These are phyloP conservation scores for Lucilia cuprina DNA, from an alignment of 1,140 invertebrate species.

Conservation along the genomic window DNA sequence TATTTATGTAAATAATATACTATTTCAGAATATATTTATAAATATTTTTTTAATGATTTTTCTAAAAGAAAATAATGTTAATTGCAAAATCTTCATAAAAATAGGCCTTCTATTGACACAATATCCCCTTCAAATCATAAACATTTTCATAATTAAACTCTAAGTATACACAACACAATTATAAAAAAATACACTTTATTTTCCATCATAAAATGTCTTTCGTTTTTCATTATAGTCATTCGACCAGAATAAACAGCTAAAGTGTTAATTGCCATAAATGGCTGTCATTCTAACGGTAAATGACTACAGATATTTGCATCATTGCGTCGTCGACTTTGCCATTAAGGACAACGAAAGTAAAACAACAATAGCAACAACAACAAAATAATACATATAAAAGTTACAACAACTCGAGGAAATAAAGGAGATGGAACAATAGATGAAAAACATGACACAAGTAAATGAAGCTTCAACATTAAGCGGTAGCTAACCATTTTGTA, in stretches of 20 bases:
- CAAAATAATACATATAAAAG: conserved; percentile 6
- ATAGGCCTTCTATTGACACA: too few species aligned
- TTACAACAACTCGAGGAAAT: background rate
- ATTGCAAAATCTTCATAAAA: too few species aligned
- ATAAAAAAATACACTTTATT: background rate
- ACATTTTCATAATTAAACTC: too few species aligned
- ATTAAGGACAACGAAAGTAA: conserved; percentile 16
- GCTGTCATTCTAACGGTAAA: conserved; percentile 63
- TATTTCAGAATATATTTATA: too few species aligned
- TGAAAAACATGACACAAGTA: conserved; percentile 14
- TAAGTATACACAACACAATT: background rate
- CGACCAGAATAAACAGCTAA: conserved; percentile 61
- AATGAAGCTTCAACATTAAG: conserved; percentile 31
- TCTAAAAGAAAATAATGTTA: too few species aligned
- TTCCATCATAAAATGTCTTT: background rate
- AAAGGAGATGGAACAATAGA: background rate
- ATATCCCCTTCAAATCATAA: too few species aligned
- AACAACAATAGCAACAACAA: background rate
- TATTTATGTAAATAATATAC: too few species aligned
- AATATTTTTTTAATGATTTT: too few species aligned
- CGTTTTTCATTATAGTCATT: conserved; percentile 34
- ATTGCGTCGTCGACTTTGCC: conserved; percentile 41
- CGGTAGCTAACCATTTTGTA: conserved; percentile 19
- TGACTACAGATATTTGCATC: conserved; percentile 58
- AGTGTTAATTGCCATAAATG: conserved; percentile 64